Evolutionary conservation across 2,113 vertebrate genomes (phyloP), one percentile per base, ranked within the genome.

Genomic region (Sakesphorus luctuosus): DNA sequence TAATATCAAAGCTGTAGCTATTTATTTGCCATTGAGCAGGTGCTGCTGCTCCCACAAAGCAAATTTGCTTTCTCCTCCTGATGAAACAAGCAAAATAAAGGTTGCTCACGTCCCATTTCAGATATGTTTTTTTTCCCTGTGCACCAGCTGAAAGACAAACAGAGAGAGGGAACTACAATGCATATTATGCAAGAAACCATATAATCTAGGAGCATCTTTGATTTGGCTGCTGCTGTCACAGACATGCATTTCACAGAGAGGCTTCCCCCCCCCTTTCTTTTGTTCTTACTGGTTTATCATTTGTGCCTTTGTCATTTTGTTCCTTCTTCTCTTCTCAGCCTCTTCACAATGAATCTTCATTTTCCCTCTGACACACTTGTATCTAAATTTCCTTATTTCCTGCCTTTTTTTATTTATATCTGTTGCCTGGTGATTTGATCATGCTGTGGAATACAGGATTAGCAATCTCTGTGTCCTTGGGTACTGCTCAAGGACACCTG

Each of bases 281-380:
- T 90, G 26, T 93, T 93, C 91, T 89, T 92, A 84, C 94, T 93
- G 95, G 94, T 96, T 97, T 97, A 95, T 96, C 96, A 95, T 92
- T 96, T 97, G 94, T 93, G 88, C 90, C 85, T 96, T 94, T 97
- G 92, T 97, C 96, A 96, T 97, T 97, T 93, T 91, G 87, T 96
- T 97, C 93, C 93, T 93, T 95, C 95, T 95, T 94, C 94, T 95
- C 95, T 92, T 93, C 97, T 81, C 93, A 92, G 97, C 97, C 98
- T 98, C 98, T 98, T 99, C 98, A 98, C 98, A 98, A 99, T 99
- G 98, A 99, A 99, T 99, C 98, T 99, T 99, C 99, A 99, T 99
- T 99, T 99, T 96, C 98, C 97, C 73, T 96, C 98, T 99, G 98
- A 99, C 99, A 99, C 98, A 98, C 98, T 98, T 98, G 98, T 99